These are phyloP conservation scores for Diplolepis rosae DNA, from an alignment of 2,888 invertebrate genomes.

Conservation along the genomic window DNA sequence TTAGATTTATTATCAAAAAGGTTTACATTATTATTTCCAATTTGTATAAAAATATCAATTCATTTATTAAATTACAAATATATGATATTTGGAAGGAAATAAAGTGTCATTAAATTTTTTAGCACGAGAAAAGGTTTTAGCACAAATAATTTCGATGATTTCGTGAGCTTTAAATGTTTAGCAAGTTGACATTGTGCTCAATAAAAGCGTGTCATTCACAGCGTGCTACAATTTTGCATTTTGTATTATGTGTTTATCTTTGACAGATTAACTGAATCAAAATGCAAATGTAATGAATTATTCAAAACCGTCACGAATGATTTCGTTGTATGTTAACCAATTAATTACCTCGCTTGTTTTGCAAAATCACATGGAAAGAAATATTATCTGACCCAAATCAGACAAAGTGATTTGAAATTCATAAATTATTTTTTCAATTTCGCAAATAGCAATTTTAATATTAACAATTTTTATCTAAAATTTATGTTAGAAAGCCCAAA, in stretches of 20 bases:
- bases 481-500: no score
- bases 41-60: neutral
- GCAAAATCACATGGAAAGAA: no score
- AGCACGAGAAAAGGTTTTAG: neutral
- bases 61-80: no score
- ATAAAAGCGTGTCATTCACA: slow-evolving; percentile 23
- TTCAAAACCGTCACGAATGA: slow-evolving; percentile 16
- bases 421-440: no score
- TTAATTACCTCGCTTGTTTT: neutral
- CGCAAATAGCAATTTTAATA: no score
- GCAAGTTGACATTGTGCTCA: slow-evolving; percentile 26
- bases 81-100: neutral
- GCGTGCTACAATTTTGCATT: slow-evolving; percentile 20
- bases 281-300: slow-evolving; percentile 28
- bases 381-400: no score
- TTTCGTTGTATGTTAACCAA: slow-evolving; percentile 5
- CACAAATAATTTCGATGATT: slow-evolving; percentile 12
- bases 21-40: neutral
- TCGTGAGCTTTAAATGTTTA: slow-evolving; percentile 16
- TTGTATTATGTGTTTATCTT: slow-evolving; percentile 29
- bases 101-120: neutral
- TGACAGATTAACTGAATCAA: slow-evolving; percentile 29
- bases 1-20: neutral
- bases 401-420: no score
- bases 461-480: no score